Evolutionary conservation across 1,140 invertebrate genomes (phyloP).

Genomic region (Ooceraea biroi): DNA sequence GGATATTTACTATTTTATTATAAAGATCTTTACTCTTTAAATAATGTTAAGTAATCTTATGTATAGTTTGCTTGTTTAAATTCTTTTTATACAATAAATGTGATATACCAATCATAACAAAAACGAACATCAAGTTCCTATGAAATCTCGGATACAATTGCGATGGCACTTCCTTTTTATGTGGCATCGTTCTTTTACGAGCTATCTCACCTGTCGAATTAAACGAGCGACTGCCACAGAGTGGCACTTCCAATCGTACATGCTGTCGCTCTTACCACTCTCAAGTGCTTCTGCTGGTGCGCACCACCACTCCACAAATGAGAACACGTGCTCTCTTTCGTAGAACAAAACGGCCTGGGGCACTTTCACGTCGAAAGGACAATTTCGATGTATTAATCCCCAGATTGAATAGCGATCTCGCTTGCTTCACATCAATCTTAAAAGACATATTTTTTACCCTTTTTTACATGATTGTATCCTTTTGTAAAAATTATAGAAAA

Average conservation of each 20-base stretch:
- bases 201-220: conserved; percentile 54
- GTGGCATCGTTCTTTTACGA: conserved; percentile 28
- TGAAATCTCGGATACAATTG: conserved; percentile 54
- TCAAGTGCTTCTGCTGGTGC: conserved; percentile 34
- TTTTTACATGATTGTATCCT: background rate
- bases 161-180: conserved; percentile 37
- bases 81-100: background rate
- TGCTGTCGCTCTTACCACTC: conserved; percentile 34
- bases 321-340: conserved; percentile 41
- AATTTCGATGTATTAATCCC: conserved; percentile 45
- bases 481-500: background rate
- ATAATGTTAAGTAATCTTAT: background rate
- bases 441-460: background rate
- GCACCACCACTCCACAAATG: conserved; percentile 39
- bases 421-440: background rate
- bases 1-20: too few relatives aligned
- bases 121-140: conserved; percentile 3
- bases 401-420: background rate
- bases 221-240: conserved; percentile 53
- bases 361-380: conserved; percentile 20
- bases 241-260: conserved; percentile 47
- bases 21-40: background rate
- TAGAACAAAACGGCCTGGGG: conserved; percentile 21
- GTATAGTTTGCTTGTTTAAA: background rate
- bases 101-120: conserved; percentile 8